phyloP scores from a whole-genome alignment of 2,888 invertebrate species.

The Protonemura montana region DNA sequence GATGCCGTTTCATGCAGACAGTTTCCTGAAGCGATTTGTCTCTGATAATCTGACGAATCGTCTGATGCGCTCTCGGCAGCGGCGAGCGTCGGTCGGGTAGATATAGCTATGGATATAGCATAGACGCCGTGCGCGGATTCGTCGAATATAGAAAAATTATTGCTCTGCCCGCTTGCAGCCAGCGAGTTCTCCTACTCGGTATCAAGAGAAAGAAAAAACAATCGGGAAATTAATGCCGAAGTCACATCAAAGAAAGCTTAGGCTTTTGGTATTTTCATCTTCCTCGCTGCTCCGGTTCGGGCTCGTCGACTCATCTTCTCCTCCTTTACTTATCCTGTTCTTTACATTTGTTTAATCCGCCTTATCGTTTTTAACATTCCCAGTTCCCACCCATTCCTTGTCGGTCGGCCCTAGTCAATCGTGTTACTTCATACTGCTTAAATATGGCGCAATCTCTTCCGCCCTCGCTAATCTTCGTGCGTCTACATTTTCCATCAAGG shows the following conservation, averaged over 20 bases:
- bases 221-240: conserved; percentile 7
- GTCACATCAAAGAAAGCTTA: conserved; percentile 12
- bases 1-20: neutral
- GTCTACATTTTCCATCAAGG: neutral
- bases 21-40: neutral
- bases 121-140: neutral
- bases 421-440: neutral
- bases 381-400: neutral
- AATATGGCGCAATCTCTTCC: neutral
- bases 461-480: neutral
- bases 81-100: neutral
- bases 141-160: conserved; percentile 2
- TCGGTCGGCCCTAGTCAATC: neutral
- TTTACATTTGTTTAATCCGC: conserved; percentile 12
- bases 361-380: conserved; percentile 12
- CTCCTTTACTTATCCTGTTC: neutral
- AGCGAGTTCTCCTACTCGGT: neutral
- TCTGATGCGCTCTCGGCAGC: neutral
- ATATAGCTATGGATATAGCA: too few species aligned
- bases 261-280: conserved; percentile 12
- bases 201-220: neutral
- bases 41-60: neutral
- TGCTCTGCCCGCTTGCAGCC: neutral
- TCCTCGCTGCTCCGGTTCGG: neutral
- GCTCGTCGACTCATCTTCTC: neutral